Percentiles rank a stretch among this genome's conserved stretches.
phyloP scores from a whole-genome alignment of 1,140 invertebrate genomes.

The Sitobion miscanthi region DNA sequence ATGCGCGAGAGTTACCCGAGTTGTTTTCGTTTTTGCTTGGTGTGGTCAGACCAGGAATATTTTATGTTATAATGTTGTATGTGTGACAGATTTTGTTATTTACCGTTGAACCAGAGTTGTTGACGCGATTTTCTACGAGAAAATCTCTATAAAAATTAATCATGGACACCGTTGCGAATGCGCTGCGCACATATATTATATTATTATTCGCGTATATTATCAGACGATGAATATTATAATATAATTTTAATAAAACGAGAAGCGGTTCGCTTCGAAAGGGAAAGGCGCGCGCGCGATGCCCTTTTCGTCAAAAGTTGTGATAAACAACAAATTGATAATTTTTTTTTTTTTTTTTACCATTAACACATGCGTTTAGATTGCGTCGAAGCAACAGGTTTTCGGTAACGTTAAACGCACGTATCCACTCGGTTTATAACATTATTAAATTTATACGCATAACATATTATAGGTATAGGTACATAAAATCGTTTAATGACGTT shows the following conservation, averaged over 20 bases:
- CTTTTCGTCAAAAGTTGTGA: background rate
- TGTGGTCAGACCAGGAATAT: too few species aligned
- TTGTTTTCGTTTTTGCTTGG: too few species aligned
- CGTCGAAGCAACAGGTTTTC: background rate
- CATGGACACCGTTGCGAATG: too few species aligned
- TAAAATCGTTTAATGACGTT: background rate
- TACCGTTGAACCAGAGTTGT: background rate
- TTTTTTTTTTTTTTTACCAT: background rate
- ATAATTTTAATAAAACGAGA: background rate
- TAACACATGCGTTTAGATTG: background rate
- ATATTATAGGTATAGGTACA: background rate
- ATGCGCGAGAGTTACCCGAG: too few species aligned
- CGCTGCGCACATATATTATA: background rate
- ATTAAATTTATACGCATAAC: background rate
- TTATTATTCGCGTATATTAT: background rate
- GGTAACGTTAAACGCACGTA: background rate
- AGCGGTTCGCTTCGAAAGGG: background rate
- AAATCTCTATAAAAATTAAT: background rate
- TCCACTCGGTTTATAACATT: conserved; percentile 5
- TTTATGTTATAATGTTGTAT: background rate
- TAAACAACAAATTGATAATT: background rate
- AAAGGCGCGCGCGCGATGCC: background rate
- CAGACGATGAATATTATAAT: background rate
- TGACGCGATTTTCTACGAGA: background rate
- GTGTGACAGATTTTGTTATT: background rate